Percentiles rank a stretch among this genome's conserved stretches.
Evolutionary conservation across 2,888 invertebrate genomes (phyloP).

Genomic region (Fragum fragum): DNA sequence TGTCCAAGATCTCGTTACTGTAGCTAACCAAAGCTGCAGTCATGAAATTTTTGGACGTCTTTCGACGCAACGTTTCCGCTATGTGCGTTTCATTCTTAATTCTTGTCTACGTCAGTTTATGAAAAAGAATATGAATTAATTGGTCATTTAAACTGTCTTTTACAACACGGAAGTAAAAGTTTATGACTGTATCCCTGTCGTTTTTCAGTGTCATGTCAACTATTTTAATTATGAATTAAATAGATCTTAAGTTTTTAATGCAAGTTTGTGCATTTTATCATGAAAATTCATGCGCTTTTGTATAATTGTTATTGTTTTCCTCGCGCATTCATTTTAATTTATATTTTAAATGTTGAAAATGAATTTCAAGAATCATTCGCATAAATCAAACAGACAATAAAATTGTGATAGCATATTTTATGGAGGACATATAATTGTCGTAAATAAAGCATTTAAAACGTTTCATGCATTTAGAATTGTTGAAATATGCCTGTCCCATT

Average conservation of each 20-base stretch:
- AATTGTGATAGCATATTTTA: background rate
- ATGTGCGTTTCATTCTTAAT: too few species aligned
- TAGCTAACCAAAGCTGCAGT: too few species aligned
- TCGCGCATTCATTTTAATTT: background rate
- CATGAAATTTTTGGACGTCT: too few species aligned
- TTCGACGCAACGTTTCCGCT: too few species aligned
- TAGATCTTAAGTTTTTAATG: background rate
- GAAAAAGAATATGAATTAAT: background rate
- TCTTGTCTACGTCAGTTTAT: too few species aligned
- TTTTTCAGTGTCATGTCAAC: background rate
- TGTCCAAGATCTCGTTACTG: too few species aligned
- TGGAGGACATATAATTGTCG: background rate
- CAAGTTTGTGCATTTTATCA: background rate
- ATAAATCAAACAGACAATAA: background rate
- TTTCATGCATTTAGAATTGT: background rate
- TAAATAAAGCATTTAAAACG: constrained; percentile 15
- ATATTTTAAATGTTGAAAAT: background rate
- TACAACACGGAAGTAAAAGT: background rate
- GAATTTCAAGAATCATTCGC: background rate
- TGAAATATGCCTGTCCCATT: background rate
- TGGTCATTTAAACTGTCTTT: constrained; percentile 1
- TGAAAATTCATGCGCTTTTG: background rate
- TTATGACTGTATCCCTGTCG: background rate
- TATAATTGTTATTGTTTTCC: background rate
- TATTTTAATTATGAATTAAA: constrained; percentile 1